Evolutionary conservation across 1,140 invertebrate genomes (phyloP), one percentile per base, ranked within the genome.

Genomic region (Marisa cornuarietis): DNA sequence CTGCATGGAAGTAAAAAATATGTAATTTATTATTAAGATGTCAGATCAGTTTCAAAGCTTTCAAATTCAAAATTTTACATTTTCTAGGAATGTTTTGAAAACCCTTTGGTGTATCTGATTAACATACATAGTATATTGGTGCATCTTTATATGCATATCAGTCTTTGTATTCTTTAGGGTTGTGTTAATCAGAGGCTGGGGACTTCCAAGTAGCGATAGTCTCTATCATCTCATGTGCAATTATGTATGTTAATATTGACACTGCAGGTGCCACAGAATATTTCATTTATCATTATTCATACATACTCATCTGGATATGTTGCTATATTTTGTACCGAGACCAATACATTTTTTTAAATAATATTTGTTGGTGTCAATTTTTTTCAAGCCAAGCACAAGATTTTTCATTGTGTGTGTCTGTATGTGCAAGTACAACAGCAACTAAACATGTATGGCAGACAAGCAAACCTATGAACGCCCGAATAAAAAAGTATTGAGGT

Each of bases 281-380:
- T 77, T 52, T 77, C 63, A 52, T 49, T 73, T 73, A 52, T 54
- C 54, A 62, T 18, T 52, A 24, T 18, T 77, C 54, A 18, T 54
- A n/a, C 52, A 49, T 77, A 77, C 54, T 51, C 76, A 54, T n/a
- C 42, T 77, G 63, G 63, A 65, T 77, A 77, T 69, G 63, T 77
- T 65, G 62, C 58, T 54, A 79, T 81, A 78, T 81, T 81, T 81
- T 81, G 75, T 81, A 77, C 74, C 72, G 62, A 58, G 68, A 81
- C 72, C 74, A 78, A 63, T 78, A 81, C 78, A 80, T 51, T 68
- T 81, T 81, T 74, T 76, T 81, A 78, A 74, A 63, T 66, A 78
- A 62, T 31, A 20, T 6, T 52, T 20, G 10, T 66, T 8, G 26
- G 18, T 26, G 24, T 52, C 18, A 54, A 22, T 76, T 1, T 31